These are phyloP conservation scores for Maccullochella peelii DNA, from an alignment of 2,113 vertebrate genomes.

Conservation along the genomic window DNA sequence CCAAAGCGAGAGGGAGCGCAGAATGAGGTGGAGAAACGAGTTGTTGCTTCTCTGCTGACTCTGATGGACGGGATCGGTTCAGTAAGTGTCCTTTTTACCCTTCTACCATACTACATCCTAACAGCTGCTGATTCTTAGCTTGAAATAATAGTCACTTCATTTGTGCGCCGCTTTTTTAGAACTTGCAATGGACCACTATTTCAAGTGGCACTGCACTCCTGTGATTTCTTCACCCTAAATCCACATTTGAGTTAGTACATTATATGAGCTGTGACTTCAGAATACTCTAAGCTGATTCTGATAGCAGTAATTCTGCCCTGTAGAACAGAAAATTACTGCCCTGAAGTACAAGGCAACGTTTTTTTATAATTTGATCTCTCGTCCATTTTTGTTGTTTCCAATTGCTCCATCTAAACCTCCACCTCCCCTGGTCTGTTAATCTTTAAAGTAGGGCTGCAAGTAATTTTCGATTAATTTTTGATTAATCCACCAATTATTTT, in stretches of 20 bases:
- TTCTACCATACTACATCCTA: too few relatives aligned
- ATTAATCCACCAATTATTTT: too few relatives aligned
- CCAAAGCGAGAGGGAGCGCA: constrained; percentile 94
- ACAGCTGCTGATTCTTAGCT: background rate
- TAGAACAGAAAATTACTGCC: background rate
- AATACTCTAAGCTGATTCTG: background rate
- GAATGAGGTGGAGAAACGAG: constrained; percentile 97
- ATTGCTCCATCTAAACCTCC: too few relatives aligned
- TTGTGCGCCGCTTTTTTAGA: background rate
- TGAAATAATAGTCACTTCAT: background rate
- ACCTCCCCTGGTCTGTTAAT: background rate
- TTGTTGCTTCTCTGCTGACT: constrained; percentile 94
- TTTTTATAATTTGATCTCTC: too few relatives aligned
- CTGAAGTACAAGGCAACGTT: too few relatives aligned
- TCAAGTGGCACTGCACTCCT: too few relatives aligned
- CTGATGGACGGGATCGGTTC: constrained; percentile 98
- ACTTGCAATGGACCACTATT: background rate
- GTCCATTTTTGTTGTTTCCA: too few relatives aligned
- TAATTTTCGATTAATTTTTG: too few relatives aligned
- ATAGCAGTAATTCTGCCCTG: background rate
- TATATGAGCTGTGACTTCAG: background rate
- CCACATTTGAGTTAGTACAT: background rate
- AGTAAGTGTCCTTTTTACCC: constrained; percentile 74
- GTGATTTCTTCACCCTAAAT: background rate
- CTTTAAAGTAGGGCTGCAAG: background rate